Evolutionary conservation across 2,797 vertebrate species (phyloP).

Genomic region (Gallinago nigripennis): DNA sequence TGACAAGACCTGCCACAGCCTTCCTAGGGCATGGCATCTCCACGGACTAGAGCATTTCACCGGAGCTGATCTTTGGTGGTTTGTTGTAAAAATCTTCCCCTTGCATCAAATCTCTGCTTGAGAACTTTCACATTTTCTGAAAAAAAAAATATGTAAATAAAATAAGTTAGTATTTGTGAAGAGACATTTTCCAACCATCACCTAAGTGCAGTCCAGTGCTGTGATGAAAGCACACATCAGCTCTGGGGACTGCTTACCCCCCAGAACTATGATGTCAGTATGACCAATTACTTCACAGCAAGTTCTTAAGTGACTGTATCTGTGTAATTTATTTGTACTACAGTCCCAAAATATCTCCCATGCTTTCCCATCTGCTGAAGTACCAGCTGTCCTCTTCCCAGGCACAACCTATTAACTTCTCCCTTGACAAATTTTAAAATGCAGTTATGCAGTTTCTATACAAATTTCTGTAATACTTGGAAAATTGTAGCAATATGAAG

Average conservation of each 20-base stretch:
- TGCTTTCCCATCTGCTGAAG: conserved; percentile 11
- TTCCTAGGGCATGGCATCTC: neutral
- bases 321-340: neutral
- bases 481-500: neutral
- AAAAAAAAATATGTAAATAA: neutral
- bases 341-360: neutral
- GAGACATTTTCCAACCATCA: neutral
- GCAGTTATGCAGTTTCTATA: neutral
- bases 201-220: neutral
- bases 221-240: neutral
- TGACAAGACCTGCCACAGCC: neutral
- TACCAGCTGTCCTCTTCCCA: neutral
- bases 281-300: neutral
- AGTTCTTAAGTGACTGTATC: neutral
- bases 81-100: neutral
- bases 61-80: neutral
- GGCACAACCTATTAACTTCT: neutral
- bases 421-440: conserved; percentile 3
- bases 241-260: neutral
- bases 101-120: neutral
- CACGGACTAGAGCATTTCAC: accelerated
- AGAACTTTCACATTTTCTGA: neutral
- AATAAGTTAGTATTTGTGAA: neutral
- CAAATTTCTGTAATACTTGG: neutral
- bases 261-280: neutral